Base-by-base conservation (phyloP, 2,113 vertebrate genomes). In the Sclerurus mexicanus region DNA sequence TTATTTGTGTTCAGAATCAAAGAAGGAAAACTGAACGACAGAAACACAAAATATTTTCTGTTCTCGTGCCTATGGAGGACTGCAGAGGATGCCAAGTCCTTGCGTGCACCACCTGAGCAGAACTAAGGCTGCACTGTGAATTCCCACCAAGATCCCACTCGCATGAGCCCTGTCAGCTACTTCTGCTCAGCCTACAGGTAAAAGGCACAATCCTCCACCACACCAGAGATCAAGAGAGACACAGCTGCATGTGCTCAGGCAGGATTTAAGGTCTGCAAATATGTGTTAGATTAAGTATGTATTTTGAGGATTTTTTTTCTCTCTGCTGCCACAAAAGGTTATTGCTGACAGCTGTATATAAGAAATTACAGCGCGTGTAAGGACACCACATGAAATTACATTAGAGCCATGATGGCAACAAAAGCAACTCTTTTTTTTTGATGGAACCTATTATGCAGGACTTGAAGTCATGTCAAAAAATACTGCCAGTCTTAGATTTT, bases 271-370 rank as follows among this genome's bases (percentile, higher is more conserved):
- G 35, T 64, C 72, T 89, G 53, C 47, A 87, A 85, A 60, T 85
- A 20, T 9, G 74, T n/a, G 19, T 73, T 53, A 37, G 62, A 76
- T 50, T 50, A 92, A 88, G 20, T 80, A 73, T 0, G 16, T 49
- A 77, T 95, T 88, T 92, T 0, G 5, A 47, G 63, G 67, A 58
- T 23, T 60, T 96, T 80, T 90, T 82, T 80, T 35, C 71, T 90
- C 67, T 85, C 53, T 73, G 58, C 75, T 92, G 83, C 67, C 72
- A 90, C 75, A 88, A 90, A 88, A 96, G 37, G 49, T 92, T 95
- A 88, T 66, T 90, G 86, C 83, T 95, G 79, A 92, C 49, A 85
- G 53, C 20, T 92, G 49, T 44, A 16, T 30, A 25, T 50, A 12
- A 88, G 71, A 68, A 82, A 87, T 78, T 67, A 47, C 2, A 64